These are phyloP conservation scores for Myopa tessellatipennis DNA, from an alignment of 2,888 invertebrate species.

Conservation along the genomic window DNA sequence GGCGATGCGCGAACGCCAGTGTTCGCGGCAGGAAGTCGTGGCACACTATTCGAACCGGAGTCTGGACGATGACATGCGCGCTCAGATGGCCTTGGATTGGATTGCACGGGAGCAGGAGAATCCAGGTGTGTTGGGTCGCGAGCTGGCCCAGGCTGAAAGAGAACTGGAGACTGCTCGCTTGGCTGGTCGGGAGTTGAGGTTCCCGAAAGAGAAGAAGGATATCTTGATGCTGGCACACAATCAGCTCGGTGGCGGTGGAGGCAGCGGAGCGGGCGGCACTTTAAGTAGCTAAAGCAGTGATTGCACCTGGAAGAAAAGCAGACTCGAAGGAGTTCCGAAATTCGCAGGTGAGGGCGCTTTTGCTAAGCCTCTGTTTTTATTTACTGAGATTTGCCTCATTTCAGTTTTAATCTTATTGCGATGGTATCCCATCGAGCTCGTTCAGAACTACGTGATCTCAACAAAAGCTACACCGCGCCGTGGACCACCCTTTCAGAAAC, in stretches of 20 bases:
- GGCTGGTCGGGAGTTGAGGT: constrained; percentile 89
- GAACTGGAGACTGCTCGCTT: constrained; percentile 87
- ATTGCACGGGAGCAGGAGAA: constrained; percentile 84
- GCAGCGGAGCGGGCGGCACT: constrained; percentile 62
- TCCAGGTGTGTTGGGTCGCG: constrained; percentile 81
- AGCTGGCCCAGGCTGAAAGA: constrained; percentile 85
- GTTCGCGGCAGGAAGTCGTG: constrained; percentile 91
- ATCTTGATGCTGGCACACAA: constrained; percentile 90
- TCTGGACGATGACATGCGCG: constrained; percentile 94
- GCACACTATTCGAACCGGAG: constrained; percentile 94
- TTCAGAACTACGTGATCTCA: constrained; percentile 34
- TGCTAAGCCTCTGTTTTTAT: not conserved
- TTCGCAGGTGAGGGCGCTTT: not conserved
- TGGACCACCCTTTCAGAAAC: not conserved
- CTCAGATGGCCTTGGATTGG: constrained; percentile 97
- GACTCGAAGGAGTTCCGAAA: constrained; percentile 5
- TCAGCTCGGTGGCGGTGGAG: constrained; percentile 74
- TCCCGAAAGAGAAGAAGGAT: constrained; percentile 95
- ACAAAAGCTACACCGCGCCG: constrained; percentile 16
- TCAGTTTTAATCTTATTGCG: constrained; percentile 10
- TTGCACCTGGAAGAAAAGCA: not conserved
- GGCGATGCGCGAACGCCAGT: constrained; percentile 94
- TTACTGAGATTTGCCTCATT: not conserved
- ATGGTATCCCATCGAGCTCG: constrained; percentile 1
- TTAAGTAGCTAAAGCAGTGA: constrained; percentile 54